Percentiles rank a stretch among this genome's conserved stretches.
These are phyloP conservation scores for Pseudoatta argentina DNA, from an alignment of 1,140 invertebrate species.

Conservation along the genomic window DNA sequence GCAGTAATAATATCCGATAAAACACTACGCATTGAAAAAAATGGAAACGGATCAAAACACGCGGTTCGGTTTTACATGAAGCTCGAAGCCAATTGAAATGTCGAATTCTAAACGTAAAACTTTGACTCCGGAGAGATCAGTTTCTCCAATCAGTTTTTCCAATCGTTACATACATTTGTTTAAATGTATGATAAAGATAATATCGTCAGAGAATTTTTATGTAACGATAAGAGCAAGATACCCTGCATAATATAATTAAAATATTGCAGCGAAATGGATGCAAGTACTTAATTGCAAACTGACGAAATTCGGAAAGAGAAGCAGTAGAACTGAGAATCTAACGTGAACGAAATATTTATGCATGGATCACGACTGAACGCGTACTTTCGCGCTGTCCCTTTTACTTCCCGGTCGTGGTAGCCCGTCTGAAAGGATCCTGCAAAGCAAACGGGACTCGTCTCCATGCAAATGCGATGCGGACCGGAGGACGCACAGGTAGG, in stretches of 20 bases:
- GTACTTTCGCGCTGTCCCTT: constrained; percentile 35
- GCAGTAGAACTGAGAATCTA: neutral
- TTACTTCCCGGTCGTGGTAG: neutral
- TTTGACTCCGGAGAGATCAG: neutral
- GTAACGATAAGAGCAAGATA: neutral
- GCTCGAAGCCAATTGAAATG: neutral
- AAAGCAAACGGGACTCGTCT: constrained; percentile 63
- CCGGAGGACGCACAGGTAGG: neutral
- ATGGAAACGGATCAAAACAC: neutral
- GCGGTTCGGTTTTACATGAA: neutral
- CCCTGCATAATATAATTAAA: neutral
- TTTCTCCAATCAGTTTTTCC: no score
- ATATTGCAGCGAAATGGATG: neutral
- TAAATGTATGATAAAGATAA: neutral
- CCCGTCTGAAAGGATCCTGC: constrained; percentile 21
- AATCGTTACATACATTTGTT: neutral
- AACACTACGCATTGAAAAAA: neutral
- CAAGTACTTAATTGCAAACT: neutral
- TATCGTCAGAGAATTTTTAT: neutral
- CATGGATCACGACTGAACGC: constrained; percentile 34
- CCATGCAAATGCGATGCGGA: constrained; percentile 62
- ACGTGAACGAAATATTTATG: constrained; percentile 3
- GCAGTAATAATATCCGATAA: constrained; percentile 26
- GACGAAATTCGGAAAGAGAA: neutral
- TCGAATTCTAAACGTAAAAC: neutral